Evolutionary conservation across 2,797 vertebrate genomes (phyloP).

Genomic region (Mormyrops boulengeri): DNA sequence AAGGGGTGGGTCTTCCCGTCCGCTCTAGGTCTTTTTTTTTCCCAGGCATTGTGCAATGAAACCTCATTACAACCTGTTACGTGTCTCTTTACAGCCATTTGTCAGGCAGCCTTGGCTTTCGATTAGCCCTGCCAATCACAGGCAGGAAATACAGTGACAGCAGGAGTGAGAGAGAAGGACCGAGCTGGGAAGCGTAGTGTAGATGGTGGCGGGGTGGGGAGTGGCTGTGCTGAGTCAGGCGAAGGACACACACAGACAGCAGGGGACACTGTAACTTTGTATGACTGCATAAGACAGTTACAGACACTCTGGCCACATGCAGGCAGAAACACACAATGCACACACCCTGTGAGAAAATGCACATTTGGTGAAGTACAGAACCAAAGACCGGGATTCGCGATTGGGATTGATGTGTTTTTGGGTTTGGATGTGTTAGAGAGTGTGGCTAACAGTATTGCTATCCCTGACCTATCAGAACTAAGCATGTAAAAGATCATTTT

Average conservation of each 20-base stretch:
- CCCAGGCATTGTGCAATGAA: background rate
- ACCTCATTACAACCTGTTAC: background rate
- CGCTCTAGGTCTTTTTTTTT: too few relatives aligned
- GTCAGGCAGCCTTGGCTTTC: background rate
- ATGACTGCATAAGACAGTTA: background rate
- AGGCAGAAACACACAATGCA: background rate
- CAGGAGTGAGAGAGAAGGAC: background rate
- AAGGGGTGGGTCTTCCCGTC: conserved; percentile 72
- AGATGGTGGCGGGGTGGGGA: background rate
- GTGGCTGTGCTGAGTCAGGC: background rate
- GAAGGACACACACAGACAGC: background rate
- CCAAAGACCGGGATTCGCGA: background rate
- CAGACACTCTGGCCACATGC: background rate
- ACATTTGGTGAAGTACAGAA: background rate
- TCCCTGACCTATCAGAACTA: background rate
- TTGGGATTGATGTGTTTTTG: background rate
- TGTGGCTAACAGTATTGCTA: background rate
- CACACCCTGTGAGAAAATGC: background rate
- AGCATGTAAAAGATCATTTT: background rate
- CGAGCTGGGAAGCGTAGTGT: background rate
- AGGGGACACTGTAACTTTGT: background rate
- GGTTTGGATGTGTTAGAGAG: background rate
- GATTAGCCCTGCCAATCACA: background rate
- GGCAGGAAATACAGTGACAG: background rate
- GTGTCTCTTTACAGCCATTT: background rate